These are phyloP conservation scores for Pyrochroa serraticornis DNA, from an alignment of 2,888 invertebrate genomes.

Conservation along the genomic window DNA sequence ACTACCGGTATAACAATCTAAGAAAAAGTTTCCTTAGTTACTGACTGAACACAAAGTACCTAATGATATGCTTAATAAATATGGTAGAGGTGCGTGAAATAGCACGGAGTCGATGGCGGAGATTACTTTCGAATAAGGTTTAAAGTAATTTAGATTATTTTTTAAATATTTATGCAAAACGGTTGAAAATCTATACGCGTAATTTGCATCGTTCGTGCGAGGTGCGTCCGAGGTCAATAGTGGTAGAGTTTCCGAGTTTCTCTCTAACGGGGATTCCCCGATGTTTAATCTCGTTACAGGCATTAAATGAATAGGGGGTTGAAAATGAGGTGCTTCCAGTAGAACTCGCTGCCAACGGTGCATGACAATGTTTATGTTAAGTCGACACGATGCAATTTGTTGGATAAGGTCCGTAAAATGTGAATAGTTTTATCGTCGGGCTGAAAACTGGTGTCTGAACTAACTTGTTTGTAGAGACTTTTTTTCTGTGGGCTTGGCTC, in stretches of 20 bases:
- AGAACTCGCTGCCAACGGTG: no score
- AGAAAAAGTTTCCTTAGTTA: neutral
- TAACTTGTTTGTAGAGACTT: constrained; percentile 7
- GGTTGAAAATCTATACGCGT: constrained; percentile 37
- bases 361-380: no score
- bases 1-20: no score
- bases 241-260: neutral
- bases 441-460: constrained; percentile 10
- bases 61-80: constrained; percentile 15
- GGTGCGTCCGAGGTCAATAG: constrained; percentile 26
- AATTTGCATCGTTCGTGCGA: constrained; percentile 41
- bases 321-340: no score
- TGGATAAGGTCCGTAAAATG: no score
- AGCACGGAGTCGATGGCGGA: constrained; percentile 33
- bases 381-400: no score
- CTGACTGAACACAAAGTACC: neutral
- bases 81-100: constrained; percentile 35
- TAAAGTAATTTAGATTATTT: constrained; percentile 35
- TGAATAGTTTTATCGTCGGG: no score
- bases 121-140: constrained; percentile 33
- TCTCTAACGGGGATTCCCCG: no score
- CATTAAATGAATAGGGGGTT: no score
- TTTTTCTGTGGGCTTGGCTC: constrained; percentile 40
- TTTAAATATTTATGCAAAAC: constrained; percentile 41
- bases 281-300: no score